Evolutionary conservation across 2,888 invertebrate species (phyloP).

Genomic region (Actias luna): DNA sequence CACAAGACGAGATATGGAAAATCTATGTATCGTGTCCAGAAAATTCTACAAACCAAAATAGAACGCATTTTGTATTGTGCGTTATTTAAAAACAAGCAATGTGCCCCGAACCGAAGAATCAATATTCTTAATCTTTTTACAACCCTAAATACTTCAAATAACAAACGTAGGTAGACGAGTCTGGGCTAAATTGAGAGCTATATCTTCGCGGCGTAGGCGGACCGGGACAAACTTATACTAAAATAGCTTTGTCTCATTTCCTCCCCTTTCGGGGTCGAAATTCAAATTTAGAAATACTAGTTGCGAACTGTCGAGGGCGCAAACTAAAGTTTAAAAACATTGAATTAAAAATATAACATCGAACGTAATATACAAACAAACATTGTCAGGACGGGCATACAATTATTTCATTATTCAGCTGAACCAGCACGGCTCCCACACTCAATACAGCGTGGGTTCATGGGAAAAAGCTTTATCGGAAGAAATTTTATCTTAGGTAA

Average conservation of each 20-base stretch:
- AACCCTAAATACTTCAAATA: neutral
- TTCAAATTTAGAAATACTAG: neutral
- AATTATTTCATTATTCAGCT: neutral
- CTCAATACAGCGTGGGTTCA: neutral
- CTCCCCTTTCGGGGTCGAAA: neutral
- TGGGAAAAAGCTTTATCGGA: neutral
- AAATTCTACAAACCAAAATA: neutral
- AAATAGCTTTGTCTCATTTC: neutral
- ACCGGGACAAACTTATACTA: neutral
- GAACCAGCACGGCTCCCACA: neutral
- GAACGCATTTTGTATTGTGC: neutral
- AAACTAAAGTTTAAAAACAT: too few species aligned
- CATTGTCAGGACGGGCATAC: neutral
- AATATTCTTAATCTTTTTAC: neutral
- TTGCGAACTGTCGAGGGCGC: too few species aligned
- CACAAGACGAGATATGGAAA: too few species aligned
- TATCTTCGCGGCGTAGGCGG: neutral
- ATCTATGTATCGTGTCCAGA: neutral
- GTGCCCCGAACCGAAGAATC: neutral
- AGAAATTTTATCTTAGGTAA: neutral
- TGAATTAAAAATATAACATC: neutral
- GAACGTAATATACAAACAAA: neutral
- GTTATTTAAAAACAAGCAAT: neutral
- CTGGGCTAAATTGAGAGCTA: neutral
- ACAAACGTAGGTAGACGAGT: neutral